Percentiles rank a stretch among this genome's conserved stretches.
Conservation (phyloP, 1,140 invertebrate genomes). For the Stenopsyche tienmushanensis region DNA sequence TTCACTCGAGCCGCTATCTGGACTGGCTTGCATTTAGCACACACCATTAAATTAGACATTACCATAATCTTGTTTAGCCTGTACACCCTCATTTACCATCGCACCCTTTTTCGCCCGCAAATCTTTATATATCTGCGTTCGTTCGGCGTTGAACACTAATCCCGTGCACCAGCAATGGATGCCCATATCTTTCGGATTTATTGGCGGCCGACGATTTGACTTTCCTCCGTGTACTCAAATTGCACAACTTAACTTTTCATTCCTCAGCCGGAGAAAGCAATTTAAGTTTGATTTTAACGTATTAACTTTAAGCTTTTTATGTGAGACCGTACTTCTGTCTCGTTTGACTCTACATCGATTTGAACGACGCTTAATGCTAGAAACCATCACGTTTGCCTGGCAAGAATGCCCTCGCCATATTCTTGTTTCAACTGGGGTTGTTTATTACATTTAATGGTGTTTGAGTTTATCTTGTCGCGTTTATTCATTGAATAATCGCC, state of each 20-base stretch:
- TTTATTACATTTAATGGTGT: too few species aligned
- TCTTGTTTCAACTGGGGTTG: too few species aligned
- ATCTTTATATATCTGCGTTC: constrained; percentile 18
- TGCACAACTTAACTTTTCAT: neutral
- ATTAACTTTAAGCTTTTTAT: constrained; percentile 2
- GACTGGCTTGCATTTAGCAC: constrained; percentile 34
- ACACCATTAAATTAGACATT: constrained; percentile 40
- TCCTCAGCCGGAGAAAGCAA: neutral
- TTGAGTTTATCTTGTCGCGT: too few species aligned
- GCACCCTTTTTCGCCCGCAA: constrained; percentile 17
- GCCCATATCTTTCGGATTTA: neutral
- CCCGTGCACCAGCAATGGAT: too few species aligned
- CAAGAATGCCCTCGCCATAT: too few species aligned
- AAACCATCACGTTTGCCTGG: too few species aligned
- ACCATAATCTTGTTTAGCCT: constrained; percentile 35
- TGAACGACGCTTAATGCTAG: too few species aligned
- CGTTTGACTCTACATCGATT: neutral
- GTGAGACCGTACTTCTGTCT: neutral
- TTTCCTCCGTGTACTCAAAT: neutral
- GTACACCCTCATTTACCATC: too few species aligned
- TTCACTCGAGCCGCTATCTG: neutral
- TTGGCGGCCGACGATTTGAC: neutral
- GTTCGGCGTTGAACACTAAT: constrained; percentile 20
- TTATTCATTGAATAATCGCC: too few species aligned
- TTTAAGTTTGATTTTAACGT: constrained; percentile 19